Evolutionary conservation across 2,113 vertebrate genomes (phyloP).

Genomic region (human): DNA sequence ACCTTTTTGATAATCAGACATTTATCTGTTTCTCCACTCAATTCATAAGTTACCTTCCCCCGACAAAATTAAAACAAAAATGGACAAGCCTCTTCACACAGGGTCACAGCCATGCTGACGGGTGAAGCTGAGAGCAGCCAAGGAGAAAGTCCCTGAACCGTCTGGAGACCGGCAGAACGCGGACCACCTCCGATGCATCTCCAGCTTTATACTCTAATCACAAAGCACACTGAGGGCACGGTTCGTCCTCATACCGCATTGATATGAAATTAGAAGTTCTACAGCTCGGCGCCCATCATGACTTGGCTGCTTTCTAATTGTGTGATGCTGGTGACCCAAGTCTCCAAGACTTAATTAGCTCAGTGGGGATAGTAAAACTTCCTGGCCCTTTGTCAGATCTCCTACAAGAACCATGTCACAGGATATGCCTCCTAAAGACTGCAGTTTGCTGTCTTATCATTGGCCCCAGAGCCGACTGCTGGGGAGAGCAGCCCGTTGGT

Average conservation of each 20-base stretch:
- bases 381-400: background rate
- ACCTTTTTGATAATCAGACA: background rate
- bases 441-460: background rate
- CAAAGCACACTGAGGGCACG: accelerated
- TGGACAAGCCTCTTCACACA: background rate
- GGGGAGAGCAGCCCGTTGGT: too few species aligned
- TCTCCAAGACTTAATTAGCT: background rate
- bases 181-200: background rate
- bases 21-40: background rate
- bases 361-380: background rate
- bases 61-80: background rate
- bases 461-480: background rate
- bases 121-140: background rate
- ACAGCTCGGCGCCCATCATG: accelerated
- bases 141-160: background rate
- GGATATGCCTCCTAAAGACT: background rate
- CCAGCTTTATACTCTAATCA: background rate
- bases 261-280: background rate
- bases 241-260: accelerated
- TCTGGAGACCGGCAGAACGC: accelerated
- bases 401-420: accelerated
- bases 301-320: too few species aligned
- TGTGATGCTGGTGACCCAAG: background rate
- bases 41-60: background rate
- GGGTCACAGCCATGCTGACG: background rate